Conservation (phyloP, 2,888 invertebrate species). For the Chrysolina haemoptera region DNA sequence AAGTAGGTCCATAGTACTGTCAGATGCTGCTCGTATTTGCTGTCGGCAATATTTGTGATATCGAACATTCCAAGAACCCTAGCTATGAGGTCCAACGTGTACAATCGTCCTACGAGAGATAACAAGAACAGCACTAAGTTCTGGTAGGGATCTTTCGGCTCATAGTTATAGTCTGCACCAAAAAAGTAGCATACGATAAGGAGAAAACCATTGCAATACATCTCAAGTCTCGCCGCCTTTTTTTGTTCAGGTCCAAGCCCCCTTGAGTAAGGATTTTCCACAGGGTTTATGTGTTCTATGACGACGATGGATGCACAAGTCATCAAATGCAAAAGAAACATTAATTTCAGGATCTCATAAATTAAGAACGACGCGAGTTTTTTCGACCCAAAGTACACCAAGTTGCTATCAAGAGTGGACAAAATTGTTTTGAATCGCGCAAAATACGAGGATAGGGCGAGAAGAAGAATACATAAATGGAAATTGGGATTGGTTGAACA, state of each 20-base stretch:
- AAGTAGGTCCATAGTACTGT: constrained; percentile 72
- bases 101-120: constrained; percentile 56
- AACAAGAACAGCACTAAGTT: constrained; percentile 53
- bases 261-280: too few relatives aligned
- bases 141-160: background rate
- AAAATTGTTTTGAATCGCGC: constrained; percentile 9
- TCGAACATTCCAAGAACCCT: constrained; percentile 58
- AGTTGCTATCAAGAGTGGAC: background rate
- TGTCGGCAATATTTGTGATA: constrained; percentile 62
- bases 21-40: constrained; percentile 70
- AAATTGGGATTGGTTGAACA: background rate
- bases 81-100: constrained; percentile 56
- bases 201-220: background rate
- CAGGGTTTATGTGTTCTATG: background rate
- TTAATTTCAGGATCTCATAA: background rate
- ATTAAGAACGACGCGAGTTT: background rate
- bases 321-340: background rate
- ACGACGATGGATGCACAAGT: background rate
- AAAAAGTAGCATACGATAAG: constrained; percentile 31
- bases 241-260: too few relatives aligned
- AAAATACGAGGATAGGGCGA: background rate
- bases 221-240: background rate
- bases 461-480: background rate
- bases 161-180: constrained; percentile 1
- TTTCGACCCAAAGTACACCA: background rate